These are phyloP conservation scores for Ellobium chinense DNA, from an alignment of 2,888 invertebrate genomes.

Conservation along the genomic window DNA sequence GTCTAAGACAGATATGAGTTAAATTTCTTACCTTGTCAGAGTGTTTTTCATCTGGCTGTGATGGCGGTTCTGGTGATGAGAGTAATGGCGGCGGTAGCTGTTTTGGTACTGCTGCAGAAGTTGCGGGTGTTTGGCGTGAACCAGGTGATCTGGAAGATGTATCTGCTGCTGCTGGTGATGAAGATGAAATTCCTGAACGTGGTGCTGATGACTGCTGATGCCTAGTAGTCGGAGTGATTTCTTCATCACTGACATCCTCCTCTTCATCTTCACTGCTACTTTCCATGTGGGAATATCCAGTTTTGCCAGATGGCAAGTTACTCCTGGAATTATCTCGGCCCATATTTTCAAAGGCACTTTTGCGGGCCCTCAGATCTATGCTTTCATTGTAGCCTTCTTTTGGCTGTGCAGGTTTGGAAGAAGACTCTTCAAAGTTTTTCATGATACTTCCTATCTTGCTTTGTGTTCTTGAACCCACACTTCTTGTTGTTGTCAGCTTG, in stretches of 20 bases:
- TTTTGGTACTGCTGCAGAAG: no score
- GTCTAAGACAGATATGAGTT: no score
- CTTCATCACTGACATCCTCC: background rate
- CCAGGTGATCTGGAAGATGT: background rate
- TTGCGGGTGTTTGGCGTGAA: no score
- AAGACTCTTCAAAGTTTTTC: constrained; percentile 56
- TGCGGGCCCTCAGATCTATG: constrained; percentile 29
- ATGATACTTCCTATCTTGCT: constrained; percentile 57
- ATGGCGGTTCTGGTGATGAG: background rate
- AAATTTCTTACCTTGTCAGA: background rate
- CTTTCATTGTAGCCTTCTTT: constrained; percentile 45
- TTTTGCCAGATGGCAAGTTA: background rate
- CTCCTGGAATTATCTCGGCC: background rate
- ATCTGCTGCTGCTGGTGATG: background rate
- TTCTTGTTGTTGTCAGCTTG: background rate
- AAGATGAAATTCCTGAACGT: no score
- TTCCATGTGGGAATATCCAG: background rate
- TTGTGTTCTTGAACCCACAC: constrained; percentile 37
- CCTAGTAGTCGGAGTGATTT: background rate
- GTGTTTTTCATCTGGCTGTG: background rate
- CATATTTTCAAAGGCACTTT: constrained; percentile 25
- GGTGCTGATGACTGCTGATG: background rate
- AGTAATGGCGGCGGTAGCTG: background rate
- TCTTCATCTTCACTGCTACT: background rate
- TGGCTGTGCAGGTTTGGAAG: constrained; percentile 36